Evolutionary conservation across 2,888 invertebrate species (phyloP), one percentile per base, ranked within the genome.

Genomic region (Ephialtes manifestator): DNA sequence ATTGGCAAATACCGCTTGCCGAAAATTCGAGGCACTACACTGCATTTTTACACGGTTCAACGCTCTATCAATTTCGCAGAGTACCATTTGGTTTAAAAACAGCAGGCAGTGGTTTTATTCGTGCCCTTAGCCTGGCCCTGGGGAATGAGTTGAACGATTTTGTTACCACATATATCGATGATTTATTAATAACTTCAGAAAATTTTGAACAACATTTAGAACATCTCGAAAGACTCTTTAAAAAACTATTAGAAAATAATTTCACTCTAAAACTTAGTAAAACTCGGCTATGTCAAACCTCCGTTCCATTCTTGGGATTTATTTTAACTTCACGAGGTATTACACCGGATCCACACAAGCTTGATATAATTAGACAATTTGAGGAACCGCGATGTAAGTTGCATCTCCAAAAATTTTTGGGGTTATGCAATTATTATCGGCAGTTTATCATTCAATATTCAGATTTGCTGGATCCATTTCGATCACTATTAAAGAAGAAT

Each of bases 151-250:
- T 89, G 20, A 78, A 86, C 15, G 77, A 86, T 60, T 91, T 89
- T 83, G 63, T 88, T 8, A 65, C 86, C 8, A 87, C 83, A 55
- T 92, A 92, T 77, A 86, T 92, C 11, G 91, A 92, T 81, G 92
- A 93, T 81, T 55, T 92, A 1, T 68, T 91, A 1, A 87, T 92
- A 1, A 87, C 87, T 0, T 92, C 91, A 0, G 20, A 53, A 8
- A 71, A 68, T 63, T 88, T 91, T 67, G 84, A 90, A 5, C 80
- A 88, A 28, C 90, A 91, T 78, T 15, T 90, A 1, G 10, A 81
- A 18, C 89, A 90, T 75, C 63, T 91, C 2, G 67, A 87, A 28
- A 31, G 65, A 2, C 75, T 92, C 0, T 89, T 91, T n/a, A 11
- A 31, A n/a, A 81, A 83, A 31, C 72, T 90, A 31, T 11, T 74